A percentile compares a stretch with the other conserved stretches of the same genome.
Evolutionary conservation across 2,113 vertebrate species (phyloP).

Genomic region (Spizaetus ornatus): DNA sequence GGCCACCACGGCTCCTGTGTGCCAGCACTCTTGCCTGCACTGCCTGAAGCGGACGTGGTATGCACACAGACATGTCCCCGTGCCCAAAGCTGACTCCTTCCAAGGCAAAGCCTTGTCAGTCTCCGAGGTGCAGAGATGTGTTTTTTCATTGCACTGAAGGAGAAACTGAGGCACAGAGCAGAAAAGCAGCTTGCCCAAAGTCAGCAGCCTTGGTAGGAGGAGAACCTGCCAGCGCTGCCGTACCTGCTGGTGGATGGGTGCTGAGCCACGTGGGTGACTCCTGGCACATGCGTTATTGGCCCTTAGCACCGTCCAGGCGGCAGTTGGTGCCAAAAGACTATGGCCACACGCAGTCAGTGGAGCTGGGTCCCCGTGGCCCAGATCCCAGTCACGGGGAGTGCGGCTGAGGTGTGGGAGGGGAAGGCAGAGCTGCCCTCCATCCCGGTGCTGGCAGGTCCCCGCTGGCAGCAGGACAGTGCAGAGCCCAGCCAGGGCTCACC

Average conservation of each 20-base stretch:
- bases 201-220: not conserved
- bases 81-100: not conserved
- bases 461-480: not conserved
- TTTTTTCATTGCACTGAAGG: not conserved
- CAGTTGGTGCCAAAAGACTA: not conserved
- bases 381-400: rapidly evolving
- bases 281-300: not conserved
- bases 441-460: rapidly evolving
- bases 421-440: not conserved
- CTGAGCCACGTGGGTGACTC: not conserved
- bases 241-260: not conserved
- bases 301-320: rapidly evolving
- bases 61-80: rapidly evolving
- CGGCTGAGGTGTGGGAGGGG: not conserved
- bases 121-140: not conserved
- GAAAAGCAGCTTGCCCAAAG: not conserved
- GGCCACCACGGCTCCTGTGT: not conserved
- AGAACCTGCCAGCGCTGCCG: rapidly evolving
- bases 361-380: not conserved
- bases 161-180: not conserved
- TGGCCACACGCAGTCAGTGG: rapidly evolving
- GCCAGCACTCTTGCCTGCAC: not conserved
- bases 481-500: rapidly evolving
- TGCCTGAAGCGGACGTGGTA: not conserved
- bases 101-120: not conserved